Conservation (phyloP, 2,888 invertebrate species). For the Eupithecia vulgata region DNA sequence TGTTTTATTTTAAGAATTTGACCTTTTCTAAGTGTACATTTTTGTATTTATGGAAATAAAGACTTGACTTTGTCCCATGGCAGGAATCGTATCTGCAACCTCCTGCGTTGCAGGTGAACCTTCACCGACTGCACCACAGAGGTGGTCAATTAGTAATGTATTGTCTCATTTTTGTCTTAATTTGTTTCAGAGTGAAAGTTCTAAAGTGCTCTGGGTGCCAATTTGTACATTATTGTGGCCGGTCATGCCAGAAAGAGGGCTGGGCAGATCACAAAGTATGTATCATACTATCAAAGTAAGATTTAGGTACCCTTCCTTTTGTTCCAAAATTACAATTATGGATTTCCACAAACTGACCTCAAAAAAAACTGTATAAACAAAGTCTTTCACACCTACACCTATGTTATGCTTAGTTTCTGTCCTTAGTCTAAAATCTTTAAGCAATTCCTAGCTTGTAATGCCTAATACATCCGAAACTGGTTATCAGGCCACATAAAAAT, state of each 20-base stretch:
- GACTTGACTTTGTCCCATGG: too few relatives aligned
- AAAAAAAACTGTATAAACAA: too few relatives aligned
- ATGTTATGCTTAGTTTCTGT: too few relatives aligned
- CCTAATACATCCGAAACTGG: too few relatives aligned
- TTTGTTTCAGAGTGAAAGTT: conserved; percentile 86
- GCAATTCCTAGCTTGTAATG: too few relatives aligned
- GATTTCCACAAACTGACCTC: too few relatives aligned
- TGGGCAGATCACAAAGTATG: conserved; percentile 91
- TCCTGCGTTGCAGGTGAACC: not conserved
- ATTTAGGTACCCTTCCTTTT: not conserved
- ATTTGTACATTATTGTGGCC: conserved; percentile 92
- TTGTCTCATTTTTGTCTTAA: conserved; percentile 1
- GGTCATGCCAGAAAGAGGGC: conserved; percentile 90
- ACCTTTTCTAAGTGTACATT: too few relatives aligned
- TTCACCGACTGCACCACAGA: not conserved
- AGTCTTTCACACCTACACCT: too few relatives aligned
- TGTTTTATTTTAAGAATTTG: too few relatives aligned
- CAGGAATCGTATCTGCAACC: not conserved
- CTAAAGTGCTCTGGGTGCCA: conserved; percentile 93
- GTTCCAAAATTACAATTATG: not conserved
- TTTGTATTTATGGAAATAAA: too few relatives aligned
- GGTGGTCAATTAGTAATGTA: not conserved
- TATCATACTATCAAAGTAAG: not conserved
- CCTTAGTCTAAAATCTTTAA: too few relatives aligned
- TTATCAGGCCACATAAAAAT: too few relatives aligned